Percentiles rank a stretch among this genome's conserved stretches.
These are phyloP conservation scores for Crepidodera aurea DNA, from an alignment of 2,888 invertebrate species.

Conservation along the genomic window DNA sequence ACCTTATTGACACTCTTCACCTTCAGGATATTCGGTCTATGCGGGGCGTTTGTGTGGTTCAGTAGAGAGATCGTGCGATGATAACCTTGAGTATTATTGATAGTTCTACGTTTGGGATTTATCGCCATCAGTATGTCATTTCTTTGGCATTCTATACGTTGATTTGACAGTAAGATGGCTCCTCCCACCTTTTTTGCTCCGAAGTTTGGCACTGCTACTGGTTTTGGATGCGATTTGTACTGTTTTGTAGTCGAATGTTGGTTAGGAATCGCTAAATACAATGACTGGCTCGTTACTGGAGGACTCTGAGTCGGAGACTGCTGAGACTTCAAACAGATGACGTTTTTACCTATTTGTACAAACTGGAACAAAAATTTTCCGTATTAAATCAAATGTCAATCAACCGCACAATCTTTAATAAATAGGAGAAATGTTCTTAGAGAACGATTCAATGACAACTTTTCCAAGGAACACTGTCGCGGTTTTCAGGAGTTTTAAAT, in stretches of 20 bases:
- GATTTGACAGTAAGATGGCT: slow-evolving; percentile 64
- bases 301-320: slow-evolving; percentile 50
- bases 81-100: slow-evolving; percentile 42
- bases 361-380: slow-evolving; percentile 47
- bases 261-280: slow-evolving; percentile 53
- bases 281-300: slow-evolving; percentile 48
- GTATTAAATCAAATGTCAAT: background rate
- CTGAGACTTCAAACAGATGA: slow-evolving; percentile 51
- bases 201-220: slow-evolving; percentile 67
- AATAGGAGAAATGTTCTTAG: no score
- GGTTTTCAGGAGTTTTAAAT: no score
- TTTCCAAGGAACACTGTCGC: no score
- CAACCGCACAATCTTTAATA: no score
- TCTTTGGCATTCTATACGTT: slow-evolving; percentile 55
- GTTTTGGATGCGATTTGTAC: slow-evolving; percentile 68
- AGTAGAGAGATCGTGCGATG: slow-evolving; percentile 45
- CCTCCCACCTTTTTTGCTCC: slow-evolving; percentile 68
- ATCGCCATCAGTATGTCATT: slow-evolving; percentile 56
- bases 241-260: slow-evolving; percentile 50
- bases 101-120: slow-evolving; percentile 47
- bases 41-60: slow-evolving; percentile 43
- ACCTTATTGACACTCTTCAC: slow-evolving; percentile 49
- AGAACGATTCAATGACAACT: no score
- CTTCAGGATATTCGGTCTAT: slow-evolving; percentile 54
- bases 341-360: slow-evolving; percentile 52